Evolutionary conservation across 2,888 invertebrate species (phyloP), one percentile per base, ranked within the genome.

Genomic region (Drosophila monieri): DNA sequence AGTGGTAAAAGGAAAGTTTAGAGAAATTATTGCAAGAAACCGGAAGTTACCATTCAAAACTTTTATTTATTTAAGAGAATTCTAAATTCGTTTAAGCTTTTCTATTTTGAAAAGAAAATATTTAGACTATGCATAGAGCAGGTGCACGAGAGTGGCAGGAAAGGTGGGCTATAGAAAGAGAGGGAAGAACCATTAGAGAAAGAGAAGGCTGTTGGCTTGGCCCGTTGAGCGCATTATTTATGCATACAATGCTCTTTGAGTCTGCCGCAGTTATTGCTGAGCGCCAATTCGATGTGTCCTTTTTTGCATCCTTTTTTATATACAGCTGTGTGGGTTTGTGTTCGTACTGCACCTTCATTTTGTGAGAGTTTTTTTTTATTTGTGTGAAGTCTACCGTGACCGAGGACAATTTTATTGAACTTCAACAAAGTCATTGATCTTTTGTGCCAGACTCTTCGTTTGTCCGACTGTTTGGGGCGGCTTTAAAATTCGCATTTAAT

Each of bases 221-320:
- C n/a, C 59, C 51, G 53, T 55, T 23, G 52, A 64, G 67, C 73
- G 76, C 77, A 85, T 84, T 84, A 84, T 84, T 85, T 84, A 84
- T 84, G 86, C 84, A 85, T 85, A 84, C 84, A 80, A 78, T 77
- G 80, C 84, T 80, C 78, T 85, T 84, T 84, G 84, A 85, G 84
- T 85, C 83, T 85, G 77, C 83, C 75, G 85, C 83, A 77, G 80
- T 80, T 83, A 84, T 85, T 80, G 81, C 55, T 77, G 68, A 71
- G 62, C 70, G 60, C 64, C 69, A 69, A 76, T 71, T 71, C 65
- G 60, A 62, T 78, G 53, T 64, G 53, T 65, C 66, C 59, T 60
- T 27, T 74, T 69, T 65, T 53, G 46, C 56, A 51, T 56, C 52
- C 57, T 27, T 57, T 57, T 57, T 21, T 43, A 35, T 30, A 14